These are phyloP conservation scores for Dufourea novaeangliae DNA, from an alignment of 1,140 invertebrate genomes.

Conservation along the genomic window DNA sequence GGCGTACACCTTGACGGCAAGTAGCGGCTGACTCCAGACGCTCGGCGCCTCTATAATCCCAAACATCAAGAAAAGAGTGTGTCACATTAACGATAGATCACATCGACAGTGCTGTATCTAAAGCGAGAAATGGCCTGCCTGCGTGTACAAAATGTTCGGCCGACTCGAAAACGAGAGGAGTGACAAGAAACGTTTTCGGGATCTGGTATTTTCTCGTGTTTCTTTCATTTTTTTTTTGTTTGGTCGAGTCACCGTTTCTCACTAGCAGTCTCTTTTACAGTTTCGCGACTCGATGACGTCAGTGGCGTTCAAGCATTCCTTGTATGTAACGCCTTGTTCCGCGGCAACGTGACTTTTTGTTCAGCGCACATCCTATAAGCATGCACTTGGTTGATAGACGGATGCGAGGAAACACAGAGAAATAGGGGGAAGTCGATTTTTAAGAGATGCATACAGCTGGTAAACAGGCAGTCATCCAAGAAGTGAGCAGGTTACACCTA, in stretches of 20 bases:
- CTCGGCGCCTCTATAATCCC: conserved; percentile 75
- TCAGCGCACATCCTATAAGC: conserved; percentile 36
- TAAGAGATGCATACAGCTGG: conserved; percentile 56
- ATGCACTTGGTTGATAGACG: conserved; percentile 48
- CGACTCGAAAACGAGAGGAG: conserved; percentile 18
- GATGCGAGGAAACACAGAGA: conserved; percentile 30
- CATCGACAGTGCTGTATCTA: conserved; percentile 48
- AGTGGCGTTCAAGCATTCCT: conserved; percentile 42
- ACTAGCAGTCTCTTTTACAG: neutral
- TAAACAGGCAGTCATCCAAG: conserved; percentile 67
- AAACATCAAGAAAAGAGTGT: conserved; percentile 72
- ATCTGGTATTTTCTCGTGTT: no score
- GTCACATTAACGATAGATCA: conserved; percentile 57
- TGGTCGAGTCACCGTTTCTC: conserved; percentile 4
- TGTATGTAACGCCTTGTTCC: conserved; percentile 14
- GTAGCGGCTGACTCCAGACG: conserved; percentile 68
- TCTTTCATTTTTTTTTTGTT: neutral
- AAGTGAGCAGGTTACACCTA: conserved; percentile 66
- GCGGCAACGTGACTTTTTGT: neutral
- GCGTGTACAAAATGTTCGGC: neutral
- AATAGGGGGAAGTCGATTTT: conserved; percentile 29
- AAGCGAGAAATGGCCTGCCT: conserved; percentile 54
- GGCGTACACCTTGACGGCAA: conserved; percentile 69
- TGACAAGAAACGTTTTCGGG: neutral
- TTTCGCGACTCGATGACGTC: neutral